A percentile compares a stretch with the other conserved stretches of the same genome.
These are phyloP conservation scores for Muntiacus muntjak DNA, from an alignment of 2,113 vertebrate species.

Conservation along the genomic window DNA sequence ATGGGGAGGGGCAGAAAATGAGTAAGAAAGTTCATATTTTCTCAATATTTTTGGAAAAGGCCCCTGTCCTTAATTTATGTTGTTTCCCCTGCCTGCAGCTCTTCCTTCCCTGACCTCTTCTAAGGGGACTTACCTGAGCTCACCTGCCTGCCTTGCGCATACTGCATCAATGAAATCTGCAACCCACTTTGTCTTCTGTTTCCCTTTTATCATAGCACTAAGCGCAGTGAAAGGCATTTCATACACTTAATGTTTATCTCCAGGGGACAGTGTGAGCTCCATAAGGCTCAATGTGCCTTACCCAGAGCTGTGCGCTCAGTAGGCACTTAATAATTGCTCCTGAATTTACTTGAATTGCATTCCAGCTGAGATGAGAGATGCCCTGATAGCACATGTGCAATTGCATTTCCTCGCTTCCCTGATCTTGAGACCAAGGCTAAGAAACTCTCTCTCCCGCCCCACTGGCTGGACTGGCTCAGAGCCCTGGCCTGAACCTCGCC, in stretches of 20 bases:
- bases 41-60: background rate
- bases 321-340: background rate
- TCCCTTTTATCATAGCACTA: background rate
- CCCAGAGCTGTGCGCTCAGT: background rate
- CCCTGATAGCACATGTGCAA: background rate
- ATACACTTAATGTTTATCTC: background rate
- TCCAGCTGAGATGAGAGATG: background rate
- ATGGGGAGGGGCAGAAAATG: background rate
- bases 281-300: background rate
- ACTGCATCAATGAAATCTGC: background rate
- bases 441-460: background rate
- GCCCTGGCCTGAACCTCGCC: background rate
- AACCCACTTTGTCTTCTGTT: background rate
- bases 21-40: background rate
- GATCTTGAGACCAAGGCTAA: background rate
- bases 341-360: background rate
- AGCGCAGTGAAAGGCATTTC: background rate
- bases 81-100: background rate
- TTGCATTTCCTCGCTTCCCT: background rate
- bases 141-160: background rate
- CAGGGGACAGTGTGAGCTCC: background rate
- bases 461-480: background rate
- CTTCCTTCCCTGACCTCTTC: background rate
- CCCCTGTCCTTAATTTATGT: background rate
- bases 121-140: background rate